Base-by-base conservation (phyloP, 2,888 invertebrate species). In the Auanema freiburgensis region DNA sequence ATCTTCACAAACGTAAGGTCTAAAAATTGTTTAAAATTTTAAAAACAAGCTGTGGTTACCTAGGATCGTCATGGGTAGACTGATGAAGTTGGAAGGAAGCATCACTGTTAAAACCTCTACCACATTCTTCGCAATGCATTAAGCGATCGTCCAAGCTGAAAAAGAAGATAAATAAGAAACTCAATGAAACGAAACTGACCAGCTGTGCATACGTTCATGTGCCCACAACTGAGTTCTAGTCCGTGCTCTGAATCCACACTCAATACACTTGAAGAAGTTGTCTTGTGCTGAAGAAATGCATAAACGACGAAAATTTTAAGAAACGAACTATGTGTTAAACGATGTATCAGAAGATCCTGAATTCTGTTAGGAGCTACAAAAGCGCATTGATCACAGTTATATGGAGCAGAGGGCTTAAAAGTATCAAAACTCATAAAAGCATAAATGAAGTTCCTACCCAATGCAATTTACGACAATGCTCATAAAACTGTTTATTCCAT, bases 1-100 rank as follows among this genome's bases (percentile, higher is more conserved):
- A n/a, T 87, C 86, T 67, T 89, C 89, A 80, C 90, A 90, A 1
- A 87, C 85, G 71, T 88, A 87, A n/a, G 87, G 88, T 67, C 89
- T 87, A 63, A 49, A 76, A 69, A 51, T 21, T 8, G 2, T 5
- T 57, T n/a, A n/a, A 12, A 56, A 10, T 51, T n/a, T 10, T 44
- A 46, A 67, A 54, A 67, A 10, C 11, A n/a, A n/a, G n/a, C 10
- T 16, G 14, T 63, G 16, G 41, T 2, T n/a, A 67, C 63, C 69
- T 52, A 2, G 42, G 49, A 18, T 74, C 71, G 42, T 66, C 66
- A 58, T 75, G 73, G 1, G 66, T 65, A 41, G 63, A 57, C n/a
- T 66, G 46, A 79, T 89, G 89, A 61, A 88, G 87, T 70, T 88
- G 88, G 63, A 89, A 82, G 24, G 88, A 88, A 63, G 87, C 87